Evolutionary conservation across 1,140 invertebrate genomes (phyloP).

Genomic region (Cheumatopsyche charites): DNA sequence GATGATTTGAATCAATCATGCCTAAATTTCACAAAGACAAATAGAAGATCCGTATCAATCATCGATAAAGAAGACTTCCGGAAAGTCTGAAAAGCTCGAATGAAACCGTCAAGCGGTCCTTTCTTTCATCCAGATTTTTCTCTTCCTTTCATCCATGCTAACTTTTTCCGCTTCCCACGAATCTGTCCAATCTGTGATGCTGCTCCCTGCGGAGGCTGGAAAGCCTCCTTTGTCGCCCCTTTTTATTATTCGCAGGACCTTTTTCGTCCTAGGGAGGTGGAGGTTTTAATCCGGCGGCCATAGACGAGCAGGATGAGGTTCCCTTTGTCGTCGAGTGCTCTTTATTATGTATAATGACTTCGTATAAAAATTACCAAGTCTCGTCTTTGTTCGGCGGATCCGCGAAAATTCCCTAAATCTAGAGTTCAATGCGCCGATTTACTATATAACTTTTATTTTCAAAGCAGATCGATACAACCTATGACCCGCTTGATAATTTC

Average conservation of each 20-base stretch:
- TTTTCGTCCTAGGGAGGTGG: background rate
- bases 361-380: conserved; percentile 20
- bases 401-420: background rate
- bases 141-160: background rate
- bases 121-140: background rate
- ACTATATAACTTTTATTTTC: too few species aligned
- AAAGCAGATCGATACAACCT: too few species aligned
- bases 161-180: background rate
- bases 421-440: too few species aligned
- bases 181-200: conserved; percentile 22
- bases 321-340: conserved; percentile 15
- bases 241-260: too few species aligned
- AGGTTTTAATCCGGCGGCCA: conserved; percentile 3
- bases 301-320: background rate
- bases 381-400: background rate
- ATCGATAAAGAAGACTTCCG: too few species aligned
- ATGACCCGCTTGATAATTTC: too few species aligned
- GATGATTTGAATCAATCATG: too few species aligned
- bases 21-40: too few species aligned
- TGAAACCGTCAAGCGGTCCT: conserved; percentile 7
- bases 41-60: too few species aligned
- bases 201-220: background rate
- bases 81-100: background rate
- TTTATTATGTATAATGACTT: conserved; percentile 18
- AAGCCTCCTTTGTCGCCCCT: background rate